Percentiles rank a stretch among this genome's conserved stretches.
phyloP scores from a whole-genome alignment of 2,113 vertebrate genomes.

The Chaetura pelagica region DNA sequence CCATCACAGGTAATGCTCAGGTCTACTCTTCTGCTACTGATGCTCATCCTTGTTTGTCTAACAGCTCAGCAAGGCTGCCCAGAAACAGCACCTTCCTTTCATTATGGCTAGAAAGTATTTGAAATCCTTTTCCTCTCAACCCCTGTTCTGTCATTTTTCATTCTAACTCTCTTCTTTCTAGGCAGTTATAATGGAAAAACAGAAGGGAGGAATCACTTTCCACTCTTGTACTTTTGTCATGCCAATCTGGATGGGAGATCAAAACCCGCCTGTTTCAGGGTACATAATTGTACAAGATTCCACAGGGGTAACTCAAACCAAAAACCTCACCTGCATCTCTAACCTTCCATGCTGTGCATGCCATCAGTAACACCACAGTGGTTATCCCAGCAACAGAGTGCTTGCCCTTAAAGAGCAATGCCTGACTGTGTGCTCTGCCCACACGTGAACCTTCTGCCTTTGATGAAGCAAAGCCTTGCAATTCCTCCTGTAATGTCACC shows the following conservation, averaged over 20 bases:
- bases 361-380: rapidly evolving
- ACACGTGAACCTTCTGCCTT: background rate
- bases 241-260: rapidly evolving
- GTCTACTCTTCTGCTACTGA: background rate
- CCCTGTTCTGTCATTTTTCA: background rate
- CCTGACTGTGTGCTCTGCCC: background rate
- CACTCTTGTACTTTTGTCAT: background rate
- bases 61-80: background rate
- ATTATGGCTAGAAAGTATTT: background rate
- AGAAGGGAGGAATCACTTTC: background rate
- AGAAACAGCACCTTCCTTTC: background rate
- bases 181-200: rapidly evolving
- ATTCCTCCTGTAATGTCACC: background rate
- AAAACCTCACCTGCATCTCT: background rate
- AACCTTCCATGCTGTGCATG: rapidly evolving
- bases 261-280: rapidly evolving
- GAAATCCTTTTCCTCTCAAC: background rate
- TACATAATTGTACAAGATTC: background rate
- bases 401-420: no score
- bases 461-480: rapidly evolving
- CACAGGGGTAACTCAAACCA: background rate
- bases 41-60: background rate
- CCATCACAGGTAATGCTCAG: background rate
- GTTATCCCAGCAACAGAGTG: rapidly evolving
- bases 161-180: background rate